Evolutionary conservation across 2,797 vertebrate genomes (phyloP).

Genomic region (Ciconia nigra): DNA sequence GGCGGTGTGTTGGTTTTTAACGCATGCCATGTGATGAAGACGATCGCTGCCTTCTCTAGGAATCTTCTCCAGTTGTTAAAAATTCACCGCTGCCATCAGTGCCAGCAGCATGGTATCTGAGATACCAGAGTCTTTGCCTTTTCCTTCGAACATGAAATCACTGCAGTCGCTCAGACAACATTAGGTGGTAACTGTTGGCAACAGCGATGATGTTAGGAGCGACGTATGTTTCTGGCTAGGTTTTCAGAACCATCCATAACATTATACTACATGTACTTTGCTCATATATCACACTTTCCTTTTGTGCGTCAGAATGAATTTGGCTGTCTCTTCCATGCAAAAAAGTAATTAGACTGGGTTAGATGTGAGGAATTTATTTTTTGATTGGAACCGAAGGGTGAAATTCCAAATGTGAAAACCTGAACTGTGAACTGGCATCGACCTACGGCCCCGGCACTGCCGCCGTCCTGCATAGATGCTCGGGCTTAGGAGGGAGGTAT

Average conservation of each 20-base stretch:
- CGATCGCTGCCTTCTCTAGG: background rate
- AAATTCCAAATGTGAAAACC: background rate
- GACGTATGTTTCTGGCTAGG: background rate
- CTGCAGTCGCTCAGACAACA: background rate
- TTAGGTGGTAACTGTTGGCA: conserved; percentile 55
- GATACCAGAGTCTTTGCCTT: background rate
- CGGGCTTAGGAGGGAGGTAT: accelerated
- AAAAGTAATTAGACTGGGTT: conserved; percentile 4
- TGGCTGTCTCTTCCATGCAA: conserved; percentile 28
- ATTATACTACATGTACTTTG: background rate
- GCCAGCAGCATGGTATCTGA: background rate
- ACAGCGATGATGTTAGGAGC: conserved; percentile 1
- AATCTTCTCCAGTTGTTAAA: background rate
- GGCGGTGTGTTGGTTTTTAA: background rate
- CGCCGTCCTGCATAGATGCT: background rate
- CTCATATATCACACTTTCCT: conserved; percentile 20
- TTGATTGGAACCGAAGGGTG: conserved; percentile 1
- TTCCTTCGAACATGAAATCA: background rate
- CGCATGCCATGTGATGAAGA: accelerated
- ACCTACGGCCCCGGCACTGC: accelerated
- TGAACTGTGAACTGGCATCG: background rate
- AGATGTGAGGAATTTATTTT: conserved; percentile 28
- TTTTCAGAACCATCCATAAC: conserved; percentile 37
- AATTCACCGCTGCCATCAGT: background rate
- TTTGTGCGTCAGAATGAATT: background rate